phyloP scores from a whole-genome alignment of 2,797 vertebrate genomes.

The Myotis planiceps region DNA sequence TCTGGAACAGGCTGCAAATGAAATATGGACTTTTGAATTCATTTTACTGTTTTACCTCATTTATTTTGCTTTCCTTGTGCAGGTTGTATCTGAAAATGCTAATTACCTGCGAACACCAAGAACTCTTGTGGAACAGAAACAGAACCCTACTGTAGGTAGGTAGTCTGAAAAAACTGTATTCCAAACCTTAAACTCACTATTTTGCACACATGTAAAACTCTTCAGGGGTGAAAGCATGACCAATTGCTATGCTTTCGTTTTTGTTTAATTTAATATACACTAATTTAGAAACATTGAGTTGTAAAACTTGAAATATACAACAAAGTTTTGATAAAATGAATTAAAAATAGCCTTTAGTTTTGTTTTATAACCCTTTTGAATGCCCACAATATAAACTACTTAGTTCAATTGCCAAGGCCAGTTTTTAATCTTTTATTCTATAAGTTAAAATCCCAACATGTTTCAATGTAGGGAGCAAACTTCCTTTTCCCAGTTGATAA shows the following conservation, averaged over 20 bases:
- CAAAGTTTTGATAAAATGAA: slow-evolving; percentile 15
- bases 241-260: slow-evolving; percentile 69
- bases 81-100: slow-evolving; percentile 92
- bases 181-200: slow-evolving; percentile 17
- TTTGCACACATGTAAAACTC: slow-evolving; percentile 56
- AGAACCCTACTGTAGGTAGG: slow-evolving; percentile 91
- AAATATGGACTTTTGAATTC: slow-evolving; percentile 76
- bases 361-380: slow-evolving; percentile 17
- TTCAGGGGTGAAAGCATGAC: slow-evolving; percentile 71
- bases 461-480: slow-evolving; percentile 40
- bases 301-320: slow-evolving; percentile 31
- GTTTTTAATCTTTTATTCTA: slow-evolving; percentile 17
- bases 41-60: slow-evolving; percentile 78
- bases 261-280: background rate
- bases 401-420: background rate
- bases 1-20: slow-evolving; percentile 88
- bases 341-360: slow-evolving; percentile 17
- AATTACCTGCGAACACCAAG: slow-evolving; percentile 89
- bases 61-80: slow-evolving; percentile 80
- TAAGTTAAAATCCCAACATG: slow-evolving; percentile 8
- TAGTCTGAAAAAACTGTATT: slow-evolving; percentile 72
- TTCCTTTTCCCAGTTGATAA: slow-evolving; percentile 23
- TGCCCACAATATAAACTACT: background rate
- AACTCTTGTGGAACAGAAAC: slow-evolving; percentile 91
- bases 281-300: slow-evolving; percentile 54